A percentile compares a stretch with the other conserved stretches of the same genome.
Evolutionary conservation across 2,113 vertebrate genomes (phyloP).

Genomic region (Pogonocichla stellata): DNA sequence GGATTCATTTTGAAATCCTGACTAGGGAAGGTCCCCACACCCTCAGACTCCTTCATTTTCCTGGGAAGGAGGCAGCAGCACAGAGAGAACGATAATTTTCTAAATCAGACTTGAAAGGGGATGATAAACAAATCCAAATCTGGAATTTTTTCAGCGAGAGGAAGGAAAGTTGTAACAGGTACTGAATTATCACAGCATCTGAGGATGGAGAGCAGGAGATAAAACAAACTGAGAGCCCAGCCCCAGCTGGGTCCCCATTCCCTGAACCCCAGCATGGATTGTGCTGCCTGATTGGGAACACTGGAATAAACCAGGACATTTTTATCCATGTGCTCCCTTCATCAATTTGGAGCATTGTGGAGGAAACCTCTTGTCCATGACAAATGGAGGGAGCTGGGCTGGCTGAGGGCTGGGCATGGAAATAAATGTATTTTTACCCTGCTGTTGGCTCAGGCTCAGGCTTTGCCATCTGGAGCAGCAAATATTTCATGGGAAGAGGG

Average conservation of each 20-base stretch:
- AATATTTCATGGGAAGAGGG: slow-evolving; percentile 35
- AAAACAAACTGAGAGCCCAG: background rate
- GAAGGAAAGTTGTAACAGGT: background rate
- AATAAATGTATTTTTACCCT: slow-evolving; percentile 32
- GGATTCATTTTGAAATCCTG: no score
- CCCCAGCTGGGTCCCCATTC: background rate
- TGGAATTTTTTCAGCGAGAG: background rate
- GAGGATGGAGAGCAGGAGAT: background rate
- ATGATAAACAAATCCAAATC: background rate
- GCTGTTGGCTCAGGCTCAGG: slow-evolving; percentile 17
- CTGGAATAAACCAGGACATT: background rate
- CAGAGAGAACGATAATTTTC: background rate
- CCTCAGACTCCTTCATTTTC: background rate
- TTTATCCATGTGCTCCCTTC: background rate
- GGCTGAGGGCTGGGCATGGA: background rate
- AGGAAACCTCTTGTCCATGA: background rate
- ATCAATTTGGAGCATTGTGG: background rate
- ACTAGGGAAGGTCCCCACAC: background rate
- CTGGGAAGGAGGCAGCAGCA: background rate
- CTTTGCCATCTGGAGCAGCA: slow-evolving; percentile 57
- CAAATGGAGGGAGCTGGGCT: background rate
- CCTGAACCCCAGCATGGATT: background rate
- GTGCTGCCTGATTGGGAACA: background rate
- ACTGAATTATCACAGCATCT: background rate
- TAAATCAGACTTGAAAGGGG: background rate